Evolutionary conservation across 1,140 invertebrate genomes (phyloP).

Genomic region (Drosophila saltans): DNA sequence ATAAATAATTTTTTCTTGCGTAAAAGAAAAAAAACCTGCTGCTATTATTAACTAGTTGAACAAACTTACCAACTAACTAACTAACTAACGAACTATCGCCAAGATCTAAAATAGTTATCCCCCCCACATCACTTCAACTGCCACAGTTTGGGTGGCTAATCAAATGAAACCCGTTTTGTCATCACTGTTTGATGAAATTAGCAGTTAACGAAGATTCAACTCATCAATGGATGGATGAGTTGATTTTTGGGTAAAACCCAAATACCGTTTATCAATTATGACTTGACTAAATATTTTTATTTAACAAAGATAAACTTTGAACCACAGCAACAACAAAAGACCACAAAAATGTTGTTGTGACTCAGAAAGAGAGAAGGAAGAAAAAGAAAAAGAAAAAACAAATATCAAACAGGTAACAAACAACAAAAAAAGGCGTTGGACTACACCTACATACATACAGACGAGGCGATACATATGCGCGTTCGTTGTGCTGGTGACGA

Average conservation of each 20-base stretch:
- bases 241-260: slow-evolving; percentile 1
- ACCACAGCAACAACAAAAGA: not conserved
- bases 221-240: slow-evolving; percentile 13
- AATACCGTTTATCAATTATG: slow-evolving; percentile 12
- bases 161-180: not conserved
- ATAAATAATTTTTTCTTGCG: not conserved
- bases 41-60: not conserved
- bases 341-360: slow-evolving; percentile 8
- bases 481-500: slow-evolving; percentile 10
- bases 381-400: not conserved
- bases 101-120: not conserved
- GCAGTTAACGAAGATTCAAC: not conserved
- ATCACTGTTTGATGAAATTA: slow-evolving; percentile 2
- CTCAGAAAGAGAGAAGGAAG: not conserved
- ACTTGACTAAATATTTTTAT: slow-evolving; percentile 9
- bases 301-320: slow-evolving; percentile 11
- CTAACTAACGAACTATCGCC: not conserved
- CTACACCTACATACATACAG: slow-evolving; percentile 4
- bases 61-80: not conserved
- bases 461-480: not conserved
- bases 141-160: slow-evolving; percentile 2
- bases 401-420: slow-evolving; percentile 5
- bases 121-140: not conserved
- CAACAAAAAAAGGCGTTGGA: not conserved
- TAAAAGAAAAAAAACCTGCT: slow-evolving; percentile 16